These are phyloP conservation scores for Limenitis camilla DNA, from an alignment of 2,888 invertebrate genomes.

Conservation along the genomic window DNA sequence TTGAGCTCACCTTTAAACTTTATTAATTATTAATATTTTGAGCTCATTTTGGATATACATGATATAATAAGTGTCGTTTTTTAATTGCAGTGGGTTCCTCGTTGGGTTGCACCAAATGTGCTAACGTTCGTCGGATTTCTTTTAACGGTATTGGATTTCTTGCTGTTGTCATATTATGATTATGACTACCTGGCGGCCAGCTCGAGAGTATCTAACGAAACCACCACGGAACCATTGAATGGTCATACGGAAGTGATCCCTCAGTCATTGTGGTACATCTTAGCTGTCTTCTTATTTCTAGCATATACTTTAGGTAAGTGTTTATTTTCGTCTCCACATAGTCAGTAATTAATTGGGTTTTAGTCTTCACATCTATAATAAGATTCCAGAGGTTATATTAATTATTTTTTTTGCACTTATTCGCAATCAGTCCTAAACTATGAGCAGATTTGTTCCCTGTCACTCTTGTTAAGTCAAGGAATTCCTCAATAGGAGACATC, in stretches of 20 bases:
- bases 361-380: too few species aligned
- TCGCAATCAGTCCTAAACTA: too few species aligned
- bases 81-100: conserved; percentile 86
- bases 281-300: conserved; percentile 91
- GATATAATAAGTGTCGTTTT: background rate
- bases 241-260: conserved; percentile 77
- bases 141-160: conserved; percentile 89
- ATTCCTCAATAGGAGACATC: too few species aligned
- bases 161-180: conserved; percentile 90
- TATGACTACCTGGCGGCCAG: conserved; percentile 87
- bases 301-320: conserved; percentile 95
- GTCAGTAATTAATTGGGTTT: too few species aligned
- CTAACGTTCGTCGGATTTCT: conserved; percentile 96
- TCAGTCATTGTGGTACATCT: conserved; percentile 87
- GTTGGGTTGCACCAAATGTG: conserved; percentile 97
- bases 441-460: too few species aligned
- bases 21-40: background rate
- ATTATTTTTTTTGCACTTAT: too few species aligned
- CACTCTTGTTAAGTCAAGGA: too few species aligned
- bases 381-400: too few species aligned
- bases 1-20: too few species aligned
- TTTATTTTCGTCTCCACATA: background rate
- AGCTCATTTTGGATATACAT: background rate
- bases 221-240: conserved; percentile 40
- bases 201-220: conserved; percentile 54